A percentile compares a stretch with the other conserved stretches of the same genome.
Conservation (phyloP, 2,888 invertebrate genomes). For the Drosophila gaucha region DNA sequence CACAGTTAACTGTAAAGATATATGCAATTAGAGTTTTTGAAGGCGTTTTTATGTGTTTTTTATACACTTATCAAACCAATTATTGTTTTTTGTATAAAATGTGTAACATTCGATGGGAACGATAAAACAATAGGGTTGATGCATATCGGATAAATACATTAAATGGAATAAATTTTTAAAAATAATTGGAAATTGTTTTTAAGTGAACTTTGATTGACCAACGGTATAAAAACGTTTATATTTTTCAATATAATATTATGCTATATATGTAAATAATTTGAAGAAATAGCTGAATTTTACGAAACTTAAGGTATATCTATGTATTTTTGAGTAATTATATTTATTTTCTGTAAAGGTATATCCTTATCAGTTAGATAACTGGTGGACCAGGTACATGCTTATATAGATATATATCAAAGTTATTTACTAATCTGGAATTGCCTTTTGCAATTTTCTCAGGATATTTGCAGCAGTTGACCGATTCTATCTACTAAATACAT, state of each 20-base stretch:
- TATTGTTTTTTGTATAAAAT: slow-evolving; percentile 19
- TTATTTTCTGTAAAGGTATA: no score
- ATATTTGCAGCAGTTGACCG: no score
- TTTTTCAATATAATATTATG: background rate
- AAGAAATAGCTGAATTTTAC: background rate
- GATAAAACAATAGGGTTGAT: slow-evolving; percentile 5
- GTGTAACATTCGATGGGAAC: slow-evolving; percentile 19
- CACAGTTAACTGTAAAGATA: slow-evolving; percentile 3
- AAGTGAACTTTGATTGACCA: background rate
- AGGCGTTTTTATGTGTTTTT: slow-evolving; percentile 13
- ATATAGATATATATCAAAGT: no score
- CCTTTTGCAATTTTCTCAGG: no score
- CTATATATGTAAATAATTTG: background rate
- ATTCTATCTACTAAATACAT: no score
- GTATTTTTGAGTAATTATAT: no score
- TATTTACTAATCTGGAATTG: no score
- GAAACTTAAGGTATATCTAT: no score
- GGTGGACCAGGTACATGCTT: no score
- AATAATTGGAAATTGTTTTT: background rate
- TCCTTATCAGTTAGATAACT: no score
- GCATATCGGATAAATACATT: slow-evolving; percentile 9
- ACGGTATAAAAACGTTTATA: no score
- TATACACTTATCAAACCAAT: slow-evolving; percentile 7
- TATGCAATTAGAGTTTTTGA: slow-evolving; percentile 12
- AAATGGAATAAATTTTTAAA: slow-evolving; percentile 5